These are phyloP conservation scores for Cercocebus atys DNA, from an alignment of 2,113 vertebrate species.

Conservation along the genomic window DNA sequence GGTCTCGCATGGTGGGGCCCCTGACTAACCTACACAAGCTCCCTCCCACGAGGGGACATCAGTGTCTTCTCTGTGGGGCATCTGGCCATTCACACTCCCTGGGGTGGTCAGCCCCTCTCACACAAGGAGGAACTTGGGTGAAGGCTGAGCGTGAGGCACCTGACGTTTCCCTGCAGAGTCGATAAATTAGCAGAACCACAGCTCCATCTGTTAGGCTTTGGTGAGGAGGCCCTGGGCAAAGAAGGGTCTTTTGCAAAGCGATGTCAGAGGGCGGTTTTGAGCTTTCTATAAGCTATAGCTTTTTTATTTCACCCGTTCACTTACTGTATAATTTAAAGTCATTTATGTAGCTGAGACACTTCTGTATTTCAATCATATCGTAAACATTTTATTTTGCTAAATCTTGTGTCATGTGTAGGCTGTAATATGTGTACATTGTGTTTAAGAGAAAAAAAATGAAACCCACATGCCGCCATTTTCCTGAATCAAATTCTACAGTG, in stretches of 20 bases:
- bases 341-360: conserved; percentile 84
- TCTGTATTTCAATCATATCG: conserved; percentile 83
- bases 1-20: neutral
- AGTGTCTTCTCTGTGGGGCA: neutral
- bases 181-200: neutral
- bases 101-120: neutral
- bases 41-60: neutral
- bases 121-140: conserved; percentile 20
- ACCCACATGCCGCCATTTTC: conserved; percentile 73
- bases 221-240: conserved; percentile 14
- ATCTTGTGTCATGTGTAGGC: conserved; percentile 78
- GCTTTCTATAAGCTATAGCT: conserved; percentile 82
- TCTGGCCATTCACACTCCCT: neutral
- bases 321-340: conserved; percentile 82
- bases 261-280: conserved; percentile 63
- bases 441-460: conserved; percentile 75
- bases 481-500: conserved; percentile 80
- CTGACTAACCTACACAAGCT: neutral
- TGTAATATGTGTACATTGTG: conserved; percentile 81
- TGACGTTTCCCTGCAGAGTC: neutral
- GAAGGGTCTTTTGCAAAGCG: conserved; percentile 42
- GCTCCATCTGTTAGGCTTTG: neutral
- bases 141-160: neutral
- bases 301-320: conserved; percentile 84
- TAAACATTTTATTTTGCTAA: conserved; percentile 83